phyloP scores from a whole-genome alignment of 2,888 invertebrate species.

The Pollenia amentaria region DNA sequence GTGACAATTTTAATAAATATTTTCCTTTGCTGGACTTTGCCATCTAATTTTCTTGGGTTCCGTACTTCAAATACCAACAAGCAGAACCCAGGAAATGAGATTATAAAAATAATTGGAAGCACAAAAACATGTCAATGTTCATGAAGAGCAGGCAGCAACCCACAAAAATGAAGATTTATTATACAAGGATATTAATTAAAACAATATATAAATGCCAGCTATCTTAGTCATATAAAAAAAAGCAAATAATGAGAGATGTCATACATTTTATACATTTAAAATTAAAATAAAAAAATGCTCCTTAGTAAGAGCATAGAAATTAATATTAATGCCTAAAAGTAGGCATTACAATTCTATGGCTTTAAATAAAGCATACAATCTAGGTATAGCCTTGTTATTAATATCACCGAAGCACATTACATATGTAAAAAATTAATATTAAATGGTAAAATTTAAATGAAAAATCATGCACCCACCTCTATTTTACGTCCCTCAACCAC shows the following conservation, averaged over 20 bases:
- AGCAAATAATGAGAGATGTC: slow-evolving; percentile 33
- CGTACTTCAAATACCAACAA: not conserved
- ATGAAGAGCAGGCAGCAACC: not conserved
- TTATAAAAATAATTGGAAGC: slow-evolving; percentile 11
- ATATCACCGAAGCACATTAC: not conserved
- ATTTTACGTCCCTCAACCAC: slow-evolving; percentile 99
- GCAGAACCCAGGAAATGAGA: not conserved
- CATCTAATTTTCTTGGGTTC: not conserved
- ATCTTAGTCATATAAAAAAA: not conserved
- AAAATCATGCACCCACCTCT: slow-evolving; percentile 98
- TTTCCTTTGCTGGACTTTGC: not conserved
- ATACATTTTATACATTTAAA: slow-evolving; percentile 34
- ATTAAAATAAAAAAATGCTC: not conserved
- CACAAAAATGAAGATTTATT: not conserved
- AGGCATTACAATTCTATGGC: slow-evolving; percentile 3
- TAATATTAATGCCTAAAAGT: slow-evolving; percentile 19
- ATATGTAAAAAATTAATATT: not conserved
- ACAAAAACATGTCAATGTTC: slow-evolving; percentile 31
- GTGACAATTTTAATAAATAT: not conserved
- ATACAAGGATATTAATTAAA: slow-evolving; percentile 39
- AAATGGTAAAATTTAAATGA: slow-evolving; percentile 8
- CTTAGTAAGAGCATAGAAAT: not conserved
- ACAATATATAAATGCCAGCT: slow-evolving; percentile 18
- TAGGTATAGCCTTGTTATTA: not conserved
- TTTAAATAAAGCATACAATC: not conserved